Evolutionary conservation across 2,113 vertebrate species (phyloP).

Genomic region (Scytalopus superciliaris): DNA sequence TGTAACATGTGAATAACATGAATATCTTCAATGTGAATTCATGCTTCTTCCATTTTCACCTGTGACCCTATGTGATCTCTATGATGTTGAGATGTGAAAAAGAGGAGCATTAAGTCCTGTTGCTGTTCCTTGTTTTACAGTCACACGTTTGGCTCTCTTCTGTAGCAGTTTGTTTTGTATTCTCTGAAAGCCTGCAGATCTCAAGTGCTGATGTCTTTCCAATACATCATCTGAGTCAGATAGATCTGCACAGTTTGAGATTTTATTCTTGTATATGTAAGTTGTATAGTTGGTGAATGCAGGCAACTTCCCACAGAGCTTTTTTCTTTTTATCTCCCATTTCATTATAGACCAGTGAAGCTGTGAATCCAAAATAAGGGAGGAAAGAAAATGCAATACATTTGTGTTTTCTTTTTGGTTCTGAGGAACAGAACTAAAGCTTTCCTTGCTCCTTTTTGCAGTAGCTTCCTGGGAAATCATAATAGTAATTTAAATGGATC

Average conservation of each 20-base stretch:
- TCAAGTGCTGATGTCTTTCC: not conserved
- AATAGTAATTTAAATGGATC: not conserved
- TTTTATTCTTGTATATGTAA: not conserved
- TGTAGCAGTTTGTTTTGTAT: not conserved
- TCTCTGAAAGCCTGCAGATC: not conserved
- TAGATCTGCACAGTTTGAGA: not conserved
- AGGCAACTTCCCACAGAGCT: not conserved
- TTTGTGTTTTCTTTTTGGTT: not conserved
- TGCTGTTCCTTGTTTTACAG: not conserved
- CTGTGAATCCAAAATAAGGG: not conserved
- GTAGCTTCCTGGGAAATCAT: not conserved
- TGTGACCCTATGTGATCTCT: not conserved
- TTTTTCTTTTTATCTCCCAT: not conserved
- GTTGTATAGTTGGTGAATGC: not conserved
- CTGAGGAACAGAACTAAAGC: not conserved
- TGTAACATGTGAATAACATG: not conserved
- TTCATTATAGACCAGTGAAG: not conserved
- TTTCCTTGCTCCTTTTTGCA: not conserved
- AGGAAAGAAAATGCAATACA: not conserved
- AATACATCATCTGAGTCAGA: not conserved
- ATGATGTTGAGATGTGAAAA: not conserved
- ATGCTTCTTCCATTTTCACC: rapidly evolving
- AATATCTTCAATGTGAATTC: not conserved
- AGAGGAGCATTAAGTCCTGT: not conserved
- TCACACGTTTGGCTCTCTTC: not conserved